A percentile compares a stretch with the other conserved stretches of the same genome.
Evolutionary conservation across 2,888 invertebrate genomes (phyloP).

Genomic region (Drosophila hamatofila): DNA sequence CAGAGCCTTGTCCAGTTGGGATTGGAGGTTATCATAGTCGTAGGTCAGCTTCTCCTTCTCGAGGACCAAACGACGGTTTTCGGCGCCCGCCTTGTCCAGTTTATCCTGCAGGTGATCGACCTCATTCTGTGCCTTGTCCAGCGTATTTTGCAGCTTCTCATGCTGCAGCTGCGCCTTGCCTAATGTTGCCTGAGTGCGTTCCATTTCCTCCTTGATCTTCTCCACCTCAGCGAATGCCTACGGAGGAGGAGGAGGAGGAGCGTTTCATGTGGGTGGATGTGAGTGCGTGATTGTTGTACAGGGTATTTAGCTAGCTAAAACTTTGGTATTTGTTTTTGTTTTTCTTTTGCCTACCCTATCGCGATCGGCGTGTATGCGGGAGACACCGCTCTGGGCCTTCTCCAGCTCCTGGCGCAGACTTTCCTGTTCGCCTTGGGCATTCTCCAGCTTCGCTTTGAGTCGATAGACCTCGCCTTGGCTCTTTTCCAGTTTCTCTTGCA

Average conservation of each 20-base stretch:
- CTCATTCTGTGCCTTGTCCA: conserved; percentile 96
- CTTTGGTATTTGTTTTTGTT: background rate
- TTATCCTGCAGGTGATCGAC: conserved; percentile 95
- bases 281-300: conserved; percentile 9
- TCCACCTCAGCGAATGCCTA: conserved; percentile 92
- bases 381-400: conserved; percentile 92
- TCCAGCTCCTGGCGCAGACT: conserved; percentile 97
- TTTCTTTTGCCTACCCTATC: conserved; percentile 87
- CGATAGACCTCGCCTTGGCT: conserved; percentile 98
- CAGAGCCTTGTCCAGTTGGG: conserved; percentile 95
- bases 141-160: conserved; percentile 94
- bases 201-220: conserved; percentile 94
- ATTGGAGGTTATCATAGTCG: conserved; percentile 95
- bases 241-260: conserved; percentile 13
- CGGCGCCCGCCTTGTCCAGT: conserved; percentile 92
- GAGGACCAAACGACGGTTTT: conserved; percentile 90
- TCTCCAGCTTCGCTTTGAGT: conserved; percentile 96
- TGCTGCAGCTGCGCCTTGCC: conserved; percentile 96
- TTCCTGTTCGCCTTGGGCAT: conserved; percentile 97
- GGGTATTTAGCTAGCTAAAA: conserved; percentile 24
- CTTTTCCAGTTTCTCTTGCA: conserved; percentile 97
- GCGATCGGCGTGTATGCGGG: conserved; percentile 94
- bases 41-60: conserved; percentile 96
- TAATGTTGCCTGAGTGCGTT: conserved; percentile 94
- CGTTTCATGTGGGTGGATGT: conserved; percentile 11